These are phyloP conservation scores for Xylota sylvarum DNA, from an alignment of 2,888 invertebrate species.

Conservation along the genomic window DNA sequence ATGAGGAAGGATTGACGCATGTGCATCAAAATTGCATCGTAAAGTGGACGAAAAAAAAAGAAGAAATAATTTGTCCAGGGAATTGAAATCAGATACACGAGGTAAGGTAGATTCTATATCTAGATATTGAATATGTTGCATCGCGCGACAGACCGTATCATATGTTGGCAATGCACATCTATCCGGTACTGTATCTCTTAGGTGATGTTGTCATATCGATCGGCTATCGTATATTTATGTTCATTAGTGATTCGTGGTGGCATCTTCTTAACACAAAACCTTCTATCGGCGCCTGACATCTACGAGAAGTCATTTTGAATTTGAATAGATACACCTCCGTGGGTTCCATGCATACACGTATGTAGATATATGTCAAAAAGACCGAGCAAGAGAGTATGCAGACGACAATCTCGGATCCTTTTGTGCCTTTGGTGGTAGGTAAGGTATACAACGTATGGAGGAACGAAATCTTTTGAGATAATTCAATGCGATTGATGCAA, in stretches of 20 bases:
- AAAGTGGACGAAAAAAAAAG: slow-evolving; percentile 8
- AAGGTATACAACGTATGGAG: background rate
- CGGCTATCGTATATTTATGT: slow-evolving; percentile 71
- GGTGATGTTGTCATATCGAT: slow-evolving; percentile 70
- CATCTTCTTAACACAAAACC: slow-evolving; percentile 66
- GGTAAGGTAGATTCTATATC: slow-evolving; percentile 37
- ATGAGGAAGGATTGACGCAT: slow-evolving; percentile 53
- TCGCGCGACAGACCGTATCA: slow-evolving; percentile 41
- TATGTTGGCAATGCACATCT: slow-evolving; percentile 41
- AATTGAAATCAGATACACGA: slow-evolving; percentile 70
- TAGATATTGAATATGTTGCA: slow-evolving; percentile 46
- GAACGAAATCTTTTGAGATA: slow-evolving; percentile 37
- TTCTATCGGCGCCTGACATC: slow-evolving; percentile 71
- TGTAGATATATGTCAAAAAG: background rate
- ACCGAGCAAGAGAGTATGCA: slow-evolving; percentile 10
- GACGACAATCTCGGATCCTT: slow-evolving; percentile 70
- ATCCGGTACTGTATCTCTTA: background rate
- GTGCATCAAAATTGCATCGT: slow-evolving; percentile 49
- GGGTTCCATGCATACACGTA: slow-evolving; percentile 2
- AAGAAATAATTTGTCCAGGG: slow-evolving; percentile 43
- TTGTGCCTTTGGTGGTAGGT: slow-evolving; percentile 46
- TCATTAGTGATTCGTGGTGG: slow-evolving; percentile 75
- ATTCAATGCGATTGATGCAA: slow-evolving; percentile 71
- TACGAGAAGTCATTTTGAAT: slow-evolving; percentile 66
- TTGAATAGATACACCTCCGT: slow-evolving; percentile 51